Percentiles rank a stretch among this genome's conserved stretches.
Evolutionary conservation across 2,888 invertebrate species (phyloP).

Genomic region (Tipula vernalis): DNA sequence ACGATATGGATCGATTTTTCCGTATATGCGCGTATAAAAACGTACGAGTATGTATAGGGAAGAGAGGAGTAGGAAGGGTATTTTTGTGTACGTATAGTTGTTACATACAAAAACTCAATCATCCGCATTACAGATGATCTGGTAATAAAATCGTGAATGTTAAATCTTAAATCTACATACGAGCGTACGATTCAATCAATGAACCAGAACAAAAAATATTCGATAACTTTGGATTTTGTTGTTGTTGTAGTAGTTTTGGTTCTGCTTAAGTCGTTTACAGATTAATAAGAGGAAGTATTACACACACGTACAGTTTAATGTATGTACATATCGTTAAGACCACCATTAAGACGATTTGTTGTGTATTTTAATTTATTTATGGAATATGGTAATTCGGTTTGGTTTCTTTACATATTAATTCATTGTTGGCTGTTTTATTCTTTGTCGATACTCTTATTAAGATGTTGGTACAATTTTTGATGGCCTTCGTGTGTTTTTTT

Average conservation of each 20-base stretch:
- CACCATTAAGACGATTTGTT: constrained; percentile 4
- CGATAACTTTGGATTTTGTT: not conserved
- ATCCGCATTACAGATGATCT: not conserved
- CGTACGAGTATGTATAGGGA: not conserved
- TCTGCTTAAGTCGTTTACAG: constrained; percentile 4
- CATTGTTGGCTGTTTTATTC: not conserved
- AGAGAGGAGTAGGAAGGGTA: not conserved
- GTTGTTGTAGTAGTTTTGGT: not conserved
- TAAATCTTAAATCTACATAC: not conserved
- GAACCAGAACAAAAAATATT: not conserved
- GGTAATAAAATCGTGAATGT: not conserved
- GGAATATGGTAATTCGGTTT: not conserved
- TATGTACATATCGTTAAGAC: not conserved
- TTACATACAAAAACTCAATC: not conserved
- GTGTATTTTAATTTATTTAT: not conserved
- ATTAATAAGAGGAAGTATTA: not conserved
- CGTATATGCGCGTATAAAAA: not conserved
- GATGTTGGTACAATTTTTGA: not conserved
- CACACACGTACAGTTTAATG: not conserved
- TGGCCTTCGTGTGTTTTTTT: not conserved
- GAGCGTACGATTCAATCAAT: not conserved
- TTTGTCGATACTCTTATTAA: not conserved
- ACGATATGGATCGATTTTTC: not conserved
- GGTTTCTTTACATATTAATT: not conserved
- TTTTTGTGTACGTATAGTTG: not conserved